These are phyloP conservation scores for Drosophila anceps DNA, from an alignment of 2,888 invertebrate species.

Conservation along the genomic window DNA sequence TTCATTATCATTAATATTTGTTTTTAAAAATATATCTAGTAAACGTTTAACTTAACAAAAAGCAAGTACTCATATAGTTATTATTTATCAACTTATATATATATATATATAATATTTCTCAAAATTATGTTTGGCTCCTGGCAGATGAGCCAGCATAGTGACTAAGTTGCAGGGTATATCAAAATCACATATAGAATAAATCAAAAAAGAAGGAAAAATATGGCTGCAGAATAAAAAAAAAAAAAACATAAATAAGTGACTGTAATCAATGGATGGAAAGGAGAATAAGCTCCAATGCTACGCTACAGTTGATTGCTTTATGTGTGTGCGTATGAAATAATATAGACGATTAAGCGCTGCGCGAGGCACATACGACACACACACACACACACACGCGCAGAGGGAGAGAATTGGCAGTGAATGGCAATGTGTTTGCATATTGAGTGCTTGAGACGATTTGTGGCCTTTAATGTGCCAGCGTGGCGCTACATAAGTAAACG, in stretches of 20 bases:
- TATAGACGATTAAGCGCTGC: slow-evolving; percentile 66
- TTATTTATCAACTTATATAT: too few relatives aligned
- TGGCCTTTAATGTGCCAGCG: slow-evolving; percentile 74
- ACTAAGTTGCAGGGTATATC: slow-evolving; percentile 24
- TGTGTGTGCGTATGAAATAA: slow-evolving; percentile 54
- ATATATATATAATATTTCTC: too few relatives aligned
- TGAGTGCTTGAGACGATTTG: slow-evolving; percentile 75
- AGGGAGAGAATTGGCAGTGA: slow-evolving; percentile 13
- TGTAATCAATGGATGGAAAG: slow-evolving; percentile 62
- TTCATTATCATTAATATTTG: too few relatives aligned
- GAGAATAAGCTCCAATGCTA: slow-evolving; percentile 41
- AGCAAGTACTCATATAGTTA: too few relatives aligned
- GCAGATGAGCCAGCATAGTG: background rate
- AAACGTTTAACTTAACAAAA: too few relatives aligned
- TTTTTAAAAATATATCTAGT: too few relatives aligned
- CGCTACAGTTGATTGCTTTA: slow-evolving; percentile 48
- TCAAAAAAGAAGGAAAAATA: slow-evolving; percentile 38
- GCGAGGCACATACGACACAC: slow-evolving; percentile 27
- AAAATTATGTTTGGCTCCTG: background rate
- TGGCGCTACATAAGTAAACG: slow-evolving; percentile 72
- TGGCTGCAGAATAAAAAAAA: slow-evolving; percentile 51
- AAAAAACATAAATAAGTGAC: slow-evolving; percentile 71
- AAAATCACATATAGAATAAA: slow-evolving; percentile 34
- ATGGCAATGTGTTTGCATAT: slow-evolving; percentile 63
- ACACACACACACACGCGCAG: slow-evolving; percentile 7